Conservation (phyloP, 2,797 vertebrate species). For the Columba guinea region DNA sequence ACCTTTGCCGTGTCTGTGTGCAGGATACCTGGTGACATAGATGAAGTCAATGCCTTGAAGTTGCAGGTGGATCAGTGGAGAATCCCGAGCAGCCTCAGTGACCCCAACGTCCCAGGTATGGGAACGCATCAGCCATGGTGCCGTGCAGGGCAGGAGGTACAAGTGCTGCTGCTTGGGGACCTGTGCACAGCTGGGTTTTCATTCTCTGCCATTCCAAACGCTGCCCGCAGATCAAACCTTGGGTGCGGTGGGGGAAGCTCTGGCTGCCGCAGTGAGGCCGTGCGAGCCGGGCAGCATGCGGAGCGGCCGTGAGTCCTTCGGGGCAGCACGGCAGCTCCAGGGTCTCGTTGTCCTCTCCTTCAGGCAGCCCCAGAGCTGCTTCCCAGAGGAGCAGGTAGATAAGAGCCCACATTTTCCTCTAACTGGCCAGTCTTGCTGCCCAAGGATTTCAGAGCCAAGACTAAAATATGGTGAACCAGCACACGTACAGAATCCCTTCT, state of each 20-base stretch:
- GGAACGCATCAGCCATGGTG: neutral
- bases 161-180: neutral
- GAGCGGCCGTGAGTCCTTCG: neutral
- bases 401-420: neutral
- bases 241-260: neutral
- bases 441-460: neutral
- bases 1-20: neutral
- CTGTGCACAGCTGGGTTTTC: neutral
- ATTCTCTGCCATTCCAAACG: neutral
- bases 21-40: slow-evolving; percentile 92
- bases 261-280: neutral
- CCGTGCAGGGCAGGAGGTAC: fast-evolving
- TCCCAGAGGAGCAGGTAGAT: neutral
- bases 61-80: slow-evolving; percentile 94
- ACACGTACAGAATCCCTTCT: neutral
- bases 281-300: neutral
- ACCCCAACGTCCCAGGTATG: slow-evolving; percentile 90
- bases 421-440: neutral
- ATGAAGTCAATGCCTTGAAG: slow-evolving; percentile 92
- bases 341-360: neutral
- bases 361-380: neutral
- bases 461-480: neutral
- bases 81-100: slow-evolving; percentile 87
- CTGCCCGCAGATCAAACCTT: neutral
- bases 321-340: neutral